Base-by-base conservation (phyloP, 2,113 vertebrate genomes). In the Pterocles orientalis region DNA sequence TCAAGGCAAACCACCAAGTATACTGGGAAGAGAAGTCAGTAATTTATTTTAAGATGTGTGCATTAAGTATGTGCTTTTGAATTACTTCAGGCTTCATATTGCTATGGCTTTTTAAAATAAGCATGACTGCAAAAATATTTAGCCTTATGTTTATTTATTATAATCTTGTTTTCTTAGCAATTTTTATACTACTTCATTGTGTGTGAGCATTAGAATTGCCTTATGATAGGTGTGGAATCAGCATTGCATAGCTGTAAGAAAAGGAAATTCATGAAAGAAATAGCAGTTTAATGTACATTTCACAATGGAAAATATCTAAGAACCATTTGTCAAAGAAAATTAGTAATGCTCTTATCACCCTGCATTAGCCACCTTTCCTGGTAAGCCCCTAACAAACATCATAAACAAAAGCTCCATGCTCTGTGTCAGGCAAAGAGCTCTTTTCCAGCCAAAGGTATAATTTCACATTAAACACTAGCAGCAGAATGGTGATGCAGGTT, bases 251-350 rank as follows among this genome's bases (percentile, higher is more conserved):
- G 73, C 94, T 91, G 65, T 90, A 89, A 85, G 88, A 81, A 79
- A 84, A 94, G 62, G 66, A 91, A 94, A 94, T 94, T 93, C 47
- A 70, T 90, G 92, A 88, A 92, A 88, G 82, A 90, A 95, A 94
- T 86, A 82, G 45, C 71, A 88, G 62, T 92, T 91, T 92, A 94
- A 93, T 92, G 48, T 83, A 68, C 60, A 90, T 41, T 68, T 88
- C 73, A 95, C 87, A 96, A 88, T 89, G 61, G 82, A 93, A 95
- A 95, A 82, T 76, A 84, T 76, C 50, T 75, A 80, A 93, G 48
- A 76, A 60, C 33, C 82, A 75, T 93, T 96, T 93, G 76, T 96
- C 90, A 95, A 92, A 92, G 90, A 86, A 85, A 96, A 94, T 94
- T 95, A 97, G 92, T 78, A 96, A 93, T 83, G 82, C 68, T 90